Conservation (phyloP, 2,113 vertebrate species). For the Pelobates fuscus region DNA sequence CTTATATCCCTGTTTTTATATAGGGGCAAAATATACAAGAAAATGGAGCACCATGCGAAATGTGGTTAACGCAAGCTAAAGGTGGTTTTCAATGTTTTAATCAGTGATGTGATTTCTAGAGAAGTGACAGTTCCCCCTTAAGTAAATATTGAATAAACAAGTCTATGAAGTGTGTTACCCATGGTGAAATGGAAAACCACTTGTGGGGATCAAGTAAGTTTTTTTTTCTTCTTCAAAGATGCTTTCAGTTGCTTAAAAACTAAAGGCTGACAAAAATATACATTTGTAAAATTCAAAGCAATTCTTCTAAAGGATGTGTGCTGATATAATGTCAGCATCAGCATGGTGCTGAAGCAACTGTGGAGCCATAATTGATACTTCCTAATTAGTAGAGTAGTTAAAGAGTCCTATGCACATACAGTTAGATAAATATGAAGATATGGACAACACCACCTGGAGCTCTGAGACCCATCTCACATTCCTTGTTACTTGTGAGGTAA, state of each 20-base stretch:
- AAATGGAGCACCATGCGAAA: too few species aligned
- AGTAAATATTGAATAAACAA: too few species aligned
- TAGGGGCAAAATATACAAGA: too few species aligned
- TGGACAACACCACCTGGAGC: slow-evolving; percentile 30
- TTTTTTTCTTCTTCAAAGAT: not conserved
- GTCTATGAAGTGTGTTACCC: too few species aligned
- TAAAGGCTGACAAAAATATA: not conserved
- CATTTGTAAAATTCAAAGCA: slow-evolving; percentile 10
- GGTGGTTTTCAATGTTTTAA: too few species aligned
- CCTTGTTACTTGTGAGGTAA: slow-evolving; percentile 32
- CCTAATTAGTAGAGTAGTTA: slow-evolving; percentile 33
- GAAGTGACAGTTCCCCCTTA: too few species aligned
- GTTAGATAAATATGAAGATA: slow-evolving; percentile 32
- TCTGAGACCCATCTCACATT: slow-evolving; percentile 33
- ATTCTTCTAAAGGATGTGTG: not conserved
- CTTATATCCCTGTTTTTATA: too few species aligned
- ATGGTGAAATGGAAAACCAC: too few species aligned
- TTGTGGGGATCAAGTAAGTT: too few species aligned
- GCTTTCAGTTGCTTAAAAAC: not conserved
- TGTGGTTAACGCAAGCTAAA: too few species aligned
- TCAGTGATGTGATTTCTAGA: too few species aligned
- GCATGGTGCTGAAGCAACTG: slow-evolving; percentile 9
- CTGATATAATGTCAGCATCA: slow-evolving; percentile 2
- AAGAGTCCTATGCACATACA: slow-evolving; percentile 27
- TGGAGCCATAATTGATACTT: slow-evolving; percentile 25